Conservation (phyloP, 2,797 vertebrate genomes). For the Argyrosomus regius region DNA sequence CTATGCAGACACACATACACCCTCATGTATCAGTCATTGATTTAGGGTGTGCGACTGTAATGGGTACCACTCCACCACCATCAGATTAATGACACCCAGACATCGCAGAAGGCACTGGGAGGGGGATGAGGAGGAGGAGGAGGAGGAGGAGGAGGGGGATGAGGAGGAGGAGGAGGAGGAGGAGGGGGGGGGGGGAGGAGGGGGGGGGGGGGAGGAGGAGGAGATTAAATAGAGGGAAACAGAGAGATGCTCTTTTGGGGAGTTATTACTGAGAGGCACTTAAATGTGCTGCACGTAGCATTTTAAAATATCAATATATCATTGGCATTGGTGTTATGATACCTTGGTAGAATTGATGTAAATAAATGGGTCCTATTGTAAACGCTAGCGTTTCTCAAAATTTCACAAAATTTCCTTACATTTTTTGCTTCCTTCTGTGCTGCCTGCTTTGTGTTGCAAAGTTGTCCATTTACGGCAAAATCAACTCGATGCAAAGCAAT, state of each 20-base stretch:
- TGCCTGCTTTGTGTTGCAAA: not conserved
- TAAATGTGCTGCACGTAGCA: constrained; percentile 68
- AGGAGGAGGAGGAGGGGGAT: not conserved
- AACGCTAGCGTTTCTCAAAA: constrained; percentile 32
- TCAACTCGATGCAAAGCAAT: not conserved
- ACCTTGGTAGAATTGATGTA: constrained; percentile 38
- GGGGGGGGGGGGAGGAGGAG: constrained; percentile 2
- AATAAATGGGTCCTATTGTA: constrained; percentile 44
- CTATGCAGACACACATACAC: constrained; percentile 45
- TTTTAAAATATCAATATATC: constrained; percentile 75
- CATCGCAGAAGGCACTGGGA: constrained; percentile 57
- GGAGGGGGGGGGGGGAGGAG: constrained; percentile 21
- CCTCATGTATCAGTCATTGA: constrained; percentile 69
- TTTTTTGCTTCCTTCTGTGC: constrained; percentile 14
- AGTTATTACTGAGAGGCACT: constrained; percentile 68
- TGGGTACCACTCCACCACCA: constrained; percentile 76
- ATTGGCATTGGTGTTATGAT: constrained; percentile 59
- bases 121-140: constrained; percentile 20
- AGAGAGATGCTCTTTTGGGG: constrained; percentile 67
- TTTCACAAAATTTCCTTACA: constrained; percentile 3
- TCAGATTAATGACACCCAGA: constrained; percentile 79
- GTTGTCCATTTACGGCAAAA: not conserved
- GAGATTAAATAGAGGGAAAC: constrained; percentile 65
- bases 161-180: constrained; percentile 21
- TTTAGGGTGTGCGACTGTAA: constrained; percentile 76